Evolutionary conservation across 2,888 invertebrate genomes (phyloP).

Genomic region (Caenorhabditis wallacei): DNA sequence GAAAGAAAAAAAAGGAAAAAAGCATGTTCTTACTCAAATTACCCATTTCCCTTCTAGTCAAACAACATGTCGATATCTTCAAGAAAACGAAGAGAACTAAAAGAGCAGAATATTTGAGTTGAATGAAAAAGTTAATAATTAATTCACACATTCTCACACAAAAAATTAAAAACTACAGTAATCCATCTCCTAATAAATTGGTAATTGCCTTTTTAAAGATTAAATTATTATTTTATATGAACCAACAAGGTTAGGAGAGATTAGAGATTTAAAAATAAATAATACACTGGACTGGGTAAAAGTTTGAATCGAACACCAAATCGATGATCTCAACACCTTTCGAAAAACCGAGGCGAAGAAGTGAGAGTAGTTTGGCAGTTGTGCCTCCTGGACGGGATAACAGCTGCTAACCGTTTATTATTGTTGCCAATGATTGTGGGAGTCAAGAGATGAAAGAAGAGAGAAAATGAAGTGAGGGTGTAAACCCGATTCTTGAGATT

Average conservation of each 20-base stretch:
- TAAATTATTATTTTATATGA: no score
- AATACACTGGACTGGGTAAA: no score
- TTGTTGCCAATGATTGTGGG: slow-evolving; percentile 53
- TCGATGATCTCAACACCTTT: slow-evolving; percentile 6
- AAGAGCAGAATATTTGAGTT: not conserved
- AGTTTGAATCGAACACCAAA: not conserved
- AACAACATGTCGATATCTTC: not conserved
- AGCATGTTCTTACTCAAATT: slow-evolving; percentile 58
- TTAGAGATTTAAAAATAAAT: no score
- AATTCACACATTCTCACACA: no score
- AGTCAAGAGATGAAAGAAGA: not conserved
- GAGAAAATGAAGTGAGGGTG: slow-evolving; percentile 42
- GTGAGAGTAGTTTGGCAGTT: slow-evolving; percentile 15
- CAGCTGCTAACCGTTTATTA: slow-evolving; percentile 58
- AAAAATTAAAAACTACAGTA: no score
- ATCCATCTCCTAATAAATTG: no score
- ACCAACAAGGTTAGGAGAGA: no score
- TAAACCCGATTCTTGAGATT: slow-evolving; percentile 43
- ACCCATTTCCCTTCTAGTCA: slow-evolving; percentile 52
- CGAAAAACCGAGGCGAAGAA: slow-evolving; percentile 12
- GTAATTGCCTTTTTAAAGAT: no score
- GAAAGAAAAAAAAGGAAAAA: slow-evolving; percentile 7
- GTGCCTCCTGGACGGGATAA: slow-evolving; percentile 33
- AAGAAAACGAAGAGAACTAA: not conserved
- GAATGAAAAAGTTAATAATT: no score